phyloP scores from a whole-genome alignment of 2,797 vertebrate species.

The Sebastes itinus region DNA sequence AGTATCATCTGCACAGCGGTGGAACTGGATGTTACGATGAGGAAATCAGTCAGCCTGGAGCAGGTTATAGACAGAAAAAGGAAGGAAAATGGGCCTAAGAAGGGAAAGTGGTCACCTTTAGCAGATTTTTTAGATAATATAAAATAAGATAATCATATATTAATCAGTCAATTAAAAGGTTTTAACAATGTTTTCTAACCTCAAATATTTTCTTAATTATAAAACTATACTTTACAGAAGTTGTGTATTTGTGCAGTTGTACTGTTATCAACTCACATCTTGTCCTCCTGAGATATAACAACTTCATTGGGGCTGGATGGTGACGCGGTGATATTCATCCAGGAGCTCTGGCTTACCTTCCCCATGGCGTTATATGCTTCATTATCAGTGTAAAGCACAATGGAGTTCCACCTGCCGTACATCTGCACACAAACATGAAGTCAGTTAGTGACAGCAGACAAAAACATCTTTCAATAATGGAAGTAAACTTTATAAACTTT shows the following conservation, averaged over 20 bases:
- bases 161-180: too few relatives aligned
- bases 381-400: constrained; percentile 1
- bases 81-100: too few relatives aligned
- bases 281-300: neutral
- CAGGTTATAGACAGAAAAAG: too few relatives aligned
- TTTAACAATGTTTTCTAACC: neutral
- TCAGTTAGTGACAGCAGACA: neutral
- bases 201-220: neutral
- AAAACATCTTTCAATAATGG: neutral
- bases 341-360: constrained; percentile 8
- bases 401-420: neutral
- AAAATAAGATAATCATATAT: too few relatives aligned
- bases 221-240: neutral
- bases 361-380: accelerated
- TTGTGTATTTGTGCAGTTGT: neutral
- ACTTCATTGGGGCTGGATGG: accelerated
- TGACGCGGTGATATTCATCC: accelerated
- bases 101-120: too few relatives aligned
- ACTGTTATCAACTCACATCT: constrained; percentile 33
- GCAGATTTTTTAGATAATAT: too few relatives aligned
- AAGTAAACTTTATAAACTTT: too few relatives aligned
- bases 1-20: neutral
- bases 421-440: constrained; percentile 24
- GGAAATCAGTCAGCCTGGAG: neutral
- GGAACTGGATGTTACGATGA: neutral